phyloP scores from a whole-genome alignment of 2,113 vertebrate species.

The Callorhinus ursinus region DNA sequence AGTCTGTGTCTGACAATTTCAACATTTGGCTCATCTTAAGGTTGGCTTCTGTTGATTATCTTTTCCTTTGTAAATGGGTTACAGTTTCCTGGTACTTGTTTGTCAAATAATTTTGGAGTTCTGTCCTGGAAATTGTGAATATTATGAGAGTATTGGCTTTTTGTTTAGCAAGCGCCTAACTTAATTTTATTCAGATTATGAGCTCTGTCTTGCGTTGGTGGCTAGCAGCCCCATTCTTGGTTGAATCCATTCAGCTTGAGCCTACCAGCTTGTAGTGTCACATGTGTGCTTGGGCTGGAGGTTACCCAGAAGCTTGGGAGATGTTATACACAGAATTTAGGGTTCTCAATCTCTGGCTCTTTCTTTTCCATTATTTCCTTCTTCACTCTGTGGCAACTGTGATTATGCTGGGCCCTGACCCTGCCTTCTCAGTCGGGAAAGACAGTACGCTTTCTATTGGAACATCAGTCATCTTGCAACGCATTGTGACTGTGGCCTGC shows the following conservation, averaged over 20 bases:
- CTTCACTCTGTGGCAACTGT: not conserved
- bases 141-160: not conserved
- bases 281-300: not conserved
- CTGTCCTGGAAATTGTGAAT: not conserved
- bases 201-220: not conserved
- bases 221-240: not conserved
- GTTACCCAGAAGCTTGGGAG: not conserved
- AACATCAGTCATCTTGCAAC: not conserved
- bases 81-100: not conserved
- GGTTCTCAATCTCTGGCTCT: not conserved
- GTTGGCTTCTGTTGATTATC: not conserved
- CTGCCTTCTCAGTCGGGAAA: not conserved
- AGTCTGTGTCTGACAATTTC: not conserved
- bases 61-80: conserved; percentile 21
- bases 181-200: not conserved
- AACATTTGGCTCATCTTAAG: not conserved
- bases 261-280: not conserved
- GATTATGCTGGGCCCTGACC: not conserved
- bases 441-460: not conserved
- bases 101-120: not conserved
- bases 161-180: not conserved
- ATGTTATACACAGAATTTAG: not conserved
- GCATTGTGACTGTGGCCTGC: not conserved
- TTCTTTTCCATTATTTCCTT: not conserved
- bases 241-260: not conserved